Evolutionary conservation across 2,888 invertebrate species (phyloP).

Genomic region (Dynastes maya): DNA sequence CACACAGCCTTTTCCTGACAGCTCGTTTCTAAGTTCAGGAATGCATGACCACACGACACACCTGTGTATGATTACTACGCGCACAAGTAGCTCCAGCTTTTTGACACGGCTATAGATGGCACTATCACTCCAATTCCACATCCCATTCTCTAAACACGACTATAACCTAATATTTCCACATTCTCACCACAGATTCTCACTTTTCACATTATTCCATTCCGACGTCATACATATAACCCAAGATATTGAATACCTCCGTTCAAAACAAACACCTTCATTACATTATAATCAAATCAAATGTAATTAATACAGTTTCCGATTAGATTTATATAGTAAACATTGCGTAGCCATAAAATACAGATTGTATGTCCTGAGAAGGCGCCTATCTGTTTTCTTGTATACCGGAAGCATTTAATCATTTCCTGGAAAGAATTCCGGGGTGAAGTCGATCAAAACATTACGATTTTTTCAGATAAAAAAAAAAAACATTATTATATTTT

Average conservation of each 20-base stretch:
- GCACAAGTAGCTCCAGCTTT: constrained; percentile 55
- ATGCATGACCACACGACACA: constrained; percentile 57
- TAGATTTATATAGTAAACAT: neutral
- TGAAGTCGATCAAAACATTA: too few relatives aligned
- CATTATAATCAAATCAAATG: too few relatives aligned
- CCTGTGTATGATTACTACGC: constrained; percentile 56
- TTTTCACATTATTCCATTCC: constrained; percentile 1
- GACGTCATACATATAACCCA: neutral
- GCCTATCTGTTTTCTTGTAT: too few relatives aligned
- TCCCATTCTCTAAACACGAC: too few relatives aligned
- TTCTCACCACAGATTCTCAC: neutral
- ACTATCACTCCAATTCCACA: constrained; percentile 26
- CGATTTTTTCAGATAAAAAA: too few relatives aligned
- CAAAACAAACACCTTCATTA: neutral
- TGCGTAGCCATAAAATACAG: neutral
- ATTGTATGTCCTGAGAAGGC: too few relatives aligned
- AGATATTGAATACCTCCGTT: too few relatives aligned
- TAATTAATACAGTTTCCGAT: too few relatives aligned
- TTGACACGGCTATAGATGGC: constrained; percentile 49
- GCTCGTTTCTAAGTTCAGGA: constrained; percentile 57
- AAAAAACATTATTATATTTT: too few relatives aligned
- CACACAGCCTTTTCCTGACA: constrained; percentile 57
- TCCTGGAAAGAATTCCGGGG: too few relatives aligned
- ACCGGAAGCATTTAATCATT: too few relatives aligned
- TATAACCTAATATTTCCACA: constrained; percentile 2